Conservation (phyloP, 1,140 invertebrate species). For the Caerostris darwini region DNA sequence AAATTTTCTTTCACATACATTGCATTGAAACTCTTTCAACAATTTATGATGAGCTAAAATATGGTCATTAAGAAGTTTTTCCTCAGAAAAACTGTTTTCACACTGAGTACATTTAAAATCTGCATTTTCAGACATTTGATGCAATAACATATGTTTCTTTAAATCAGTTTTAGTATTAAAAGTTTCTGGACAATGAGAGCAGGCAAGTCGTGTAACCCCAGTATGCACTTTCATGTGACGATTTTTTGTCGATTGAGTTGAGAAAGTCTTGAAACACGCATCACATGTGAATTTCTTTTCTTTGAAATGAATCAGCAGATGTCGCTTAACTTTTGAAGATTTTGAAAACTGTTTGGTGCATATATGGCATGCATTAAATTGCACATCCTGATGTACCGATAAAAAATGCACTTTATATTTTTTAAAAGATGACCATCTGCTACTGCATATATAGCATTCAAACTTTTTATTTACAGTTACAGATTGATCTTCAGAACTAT, state of each 20-base stretch:
- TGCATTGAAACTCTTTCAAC: neutral
- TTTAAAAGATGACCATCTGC: neutral
- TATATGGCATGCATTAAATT: conserved; percentile 36
- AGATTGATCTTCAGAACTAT: neutral
- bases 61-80: conserved; percentile 37
- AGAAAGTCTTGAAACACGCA: conserved; percentile 2
- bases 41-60: conserved; percentile 8
- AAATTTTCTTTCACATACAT: conserved; percentile 26
- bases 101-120: neutral
- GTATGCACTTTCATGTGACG: neutral
- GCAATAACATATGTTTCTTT: neutral
- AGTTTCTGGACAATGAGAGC: neutral
- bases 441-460: conserved; percentile 34
- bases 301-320: neutral
- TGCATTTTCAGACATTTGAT: neutral
- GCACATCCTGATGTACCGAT: neutral
- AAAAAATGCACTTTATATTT: conserved; percentile 15
- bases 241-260: neutral
- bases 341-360: conserved; percentile 37
- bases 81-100: neutral
- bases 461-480: neutral
- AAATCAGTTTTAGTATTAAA: neutral
- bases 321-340: neutral
- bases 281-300: conserved; percentile 1
- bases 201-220: neutral